A percentile compares a stretch with the other conserved stretches of the same genome.
Evolutionary conservation across 1,140 invertebrate species (phyloP).

Genomic region (Zaprionus vittiger): DNA sequence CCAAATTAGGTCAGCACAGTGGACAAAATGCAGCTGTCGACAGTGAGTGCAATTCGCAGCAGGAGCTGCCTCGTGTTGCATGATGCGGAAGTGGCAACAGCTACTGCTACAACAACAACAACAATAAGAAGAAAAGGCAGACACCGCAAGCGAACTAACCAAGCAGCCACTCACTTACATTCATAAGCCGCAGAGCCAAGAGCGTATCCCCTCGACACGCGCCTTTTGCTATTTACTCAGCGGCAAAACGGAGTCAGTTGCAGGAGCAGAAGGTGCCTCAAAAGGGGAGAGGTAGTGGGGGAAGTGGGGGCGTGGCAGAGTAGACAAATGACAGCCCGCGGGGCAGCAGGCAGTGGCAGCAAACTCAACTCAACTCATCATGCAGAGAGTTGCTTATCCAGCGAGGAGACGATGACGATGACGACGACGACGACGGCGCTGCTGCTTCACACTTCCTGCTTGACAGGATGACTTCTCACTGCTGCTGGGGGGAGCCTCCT

Average conservation of each 20-base stretch:
- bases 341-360: constrained; percentile 33
- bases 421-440: constrained; percentile 7
- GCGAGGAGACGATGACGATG: constrained; percentile 13
- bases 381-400: constrained; percentile 50
- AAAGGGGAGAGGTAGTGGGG: neutral
- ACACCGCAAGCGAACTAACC: constrained; percentile 73
- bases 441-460: constrained; percentile 78
- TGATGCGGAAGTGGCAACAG: constrained; percentile 73
- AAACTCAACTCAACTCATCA: constrained; percentile 34
- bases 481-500: neutral
- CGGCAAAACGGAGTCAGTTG: constrained; percentile 55
- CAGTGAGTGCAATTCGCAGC: constrained; percentile 23
- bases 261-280: too few species aligned
- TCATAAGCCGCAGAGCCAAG: constrained; percentile 66
- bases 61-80: constrained; percentile 19
- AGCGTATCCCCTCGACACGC: constrained; percentile 58
- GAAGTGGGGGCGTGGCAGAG: constrained; percentile 10
- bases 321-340: constrained; percentile 69
- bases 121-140: neutral
- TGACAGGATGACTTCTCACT: constrained; percentile 62
- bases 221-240: constrained; percentile 79
- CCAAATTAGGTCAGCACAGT: constrained; percentile 66
- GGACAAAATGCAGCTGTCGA: constrained; percentile 50
- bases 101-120: constrained; percentile 8
- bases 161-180: constrained; percentile 82